Conservation (phyloP, 2,888 invertebrate genomes). For the Bellardia bayeri region DNA sequence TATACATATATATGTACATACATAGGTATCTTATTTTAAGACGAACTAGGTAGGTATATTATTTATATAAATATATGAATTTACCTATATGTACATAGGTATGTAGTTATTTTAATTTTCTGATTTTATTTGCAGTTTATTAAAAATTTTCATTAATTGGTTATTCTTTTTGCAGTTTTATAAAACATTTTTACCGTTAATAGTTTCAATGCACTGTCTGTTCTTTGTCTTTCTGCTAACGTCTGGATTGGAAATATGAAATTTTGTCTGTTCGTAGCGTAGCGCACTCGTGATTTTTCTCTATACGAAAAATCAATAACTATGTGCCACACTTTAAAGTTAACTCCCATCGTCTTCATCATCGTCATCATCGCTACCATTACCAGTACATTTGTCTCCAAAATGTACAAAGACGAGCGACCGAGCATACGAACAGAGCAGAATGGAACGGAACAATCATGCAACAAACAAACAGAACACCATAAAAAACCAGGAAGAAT, state of each 20-base stretch:
- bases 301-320: conserved; percentile 81
- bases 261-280: conserved; percentile 68
- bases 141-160: conserved; percentile 8
- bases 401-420: neutral
- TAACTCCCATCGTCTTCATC: conserved; percentile 56
- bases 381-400: conserved; percentile 48
- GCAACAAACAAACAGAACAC: neutral
- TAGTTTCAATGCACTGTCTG: conserved; percentile 61
- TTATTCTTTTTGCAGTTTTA: conserved; percentile 10
- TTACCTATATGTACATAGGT: too few species aligned
- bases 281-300: conserved; percentile 74
- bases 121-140: neutral
- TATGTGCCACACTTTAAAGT: conserved; percentile 63
- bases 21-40: too few species aligned
- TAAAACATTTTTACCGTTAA: conserved; percentile 62
- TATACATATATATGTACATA: too few species aligned
- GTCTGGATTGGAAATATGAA: conserved; percentile 72
- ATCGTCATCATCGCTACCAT: conserved; percentile 7
- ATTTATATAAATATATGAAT: too few species aligned
- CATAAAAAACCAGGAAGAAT: conserved; percentile 7
- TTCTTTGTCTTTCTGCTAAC: conserved; percentile 70
- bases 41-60: too few species aligned
- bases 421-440: neutral
- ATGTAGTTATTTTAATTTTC: too few species aligned
- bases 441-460: conserved; percentile 22